phyloP scores from a whole-genome alignment of 2,797 vertebrate species.

The Poeciliopsis infans region DNA sequence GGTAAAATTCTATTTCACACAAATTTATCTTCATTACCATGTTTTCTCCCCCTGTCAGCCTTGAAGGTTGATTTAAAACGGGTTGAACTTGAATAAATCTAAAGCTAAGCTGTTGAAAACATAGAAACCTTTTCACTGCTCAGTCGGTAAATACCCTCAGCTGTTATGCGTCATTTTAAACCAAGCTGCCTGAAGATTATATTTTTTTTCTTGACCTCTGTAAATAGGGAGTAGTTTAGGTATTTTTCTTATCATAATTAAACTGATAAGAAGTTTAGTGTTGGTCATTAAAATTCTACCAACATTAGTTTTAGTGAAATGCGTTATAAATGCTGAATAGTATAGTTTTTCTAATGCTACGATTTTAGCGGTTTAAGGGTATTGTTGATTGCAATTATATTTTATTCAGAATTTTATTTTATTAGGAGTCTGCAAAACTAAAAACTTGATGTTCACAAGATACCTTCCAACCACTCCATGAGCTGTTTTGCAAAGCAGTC shows the following conservation, averaged over 20 bases:
- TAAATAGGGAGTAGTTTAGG: background rate
- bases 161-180: background rate
- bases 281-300: background rate
- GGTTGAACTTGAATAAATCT: slow-evolving; percentile 1
- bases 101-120: background rate
- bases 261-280: too few species aligned
- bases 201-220: background rate
- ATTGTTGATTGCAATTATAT: background rate
- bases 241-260: background rate
- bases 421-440: background rate
- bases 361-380: background rate
- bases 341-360: background rate
- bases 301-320: background rate
- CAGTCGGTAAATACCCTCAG: background rate
- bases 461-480: background rate
- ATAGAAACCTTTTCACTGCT: background rate
- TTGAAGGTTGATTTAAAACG: slow-evolving; percentile 6
- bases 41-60: background rate
- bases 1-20: slow-evolving; percentile 39
- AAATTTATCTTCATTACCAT: slow-evolving; percentile 31
- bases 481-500: background rate
- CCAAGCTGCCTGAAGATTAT: background rate
- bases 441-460: background rate
- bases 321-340: background rate
- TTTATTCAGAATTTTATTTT: background rate